Percentiles rank a stretch among this genome's conserved stretches.
phyloP scores from a whole-genome alignment of 2,113 vertebrate species.

The Rhipidura dahli region DNA sequence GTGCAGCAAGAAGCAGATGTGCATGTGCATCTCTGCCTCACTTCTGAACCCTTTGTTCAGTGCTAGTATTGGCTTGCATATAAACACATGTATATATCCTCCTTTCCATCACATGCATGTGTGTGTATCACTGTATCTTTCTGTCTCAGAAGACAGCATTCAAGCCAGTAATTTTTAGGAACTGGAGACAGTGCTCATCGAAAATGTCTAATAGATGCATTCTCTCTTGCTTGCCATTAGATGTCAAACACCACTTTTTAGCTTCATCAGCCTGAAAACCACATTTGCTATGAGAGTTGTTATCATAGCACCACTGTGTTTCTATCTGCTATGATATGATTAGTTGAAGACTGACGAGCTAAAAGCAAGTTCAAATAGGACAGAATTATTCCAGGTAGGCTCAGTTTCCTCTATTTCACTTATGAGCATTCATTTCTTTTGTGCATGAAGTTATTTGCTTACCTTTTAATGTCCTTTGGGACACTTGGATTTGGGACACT shows the following conservation, averaged over 20 bases:
- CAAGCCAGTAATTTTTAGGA: background rate
- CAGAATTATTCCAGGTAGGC: background rate
- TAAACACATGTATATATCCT: background rate
- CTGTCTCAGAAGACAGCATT: background rate
- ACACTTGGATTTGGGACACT: background rate
- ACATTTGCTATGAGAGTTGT: background rate
- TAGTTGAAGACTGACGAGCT: background rate
- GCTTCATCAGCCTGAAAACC: background rate
- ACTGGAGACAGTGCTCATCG: background rate
- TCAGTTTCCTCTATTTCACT: background rate
- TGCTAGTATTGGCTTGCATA: background rate
- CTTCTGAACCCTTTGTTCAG: background rate
- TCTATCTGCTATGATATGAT: background rate
- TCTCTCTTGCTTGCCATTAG: background rate
- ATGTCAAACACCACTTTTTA: background rate
- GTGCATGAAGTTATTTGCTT: background rate
- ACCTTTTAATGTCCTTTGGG: background rate
- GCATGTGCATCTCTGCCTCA: background rate
- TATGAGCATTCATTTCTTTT: background rate
- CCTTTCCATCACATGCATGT: background rate
- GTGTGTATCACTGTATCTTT: background rate
- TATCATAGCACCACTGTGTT: background rate
- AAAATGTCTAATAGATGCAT: background rate
- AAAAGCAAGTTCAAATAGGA: background rate
- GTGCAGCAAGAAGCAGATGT: background rate